Percentiles rank a stretch among this genome's conserved stretches.
These are phyloP conservation scores for Setipinna tenuifilis DNA, from an alignment of 2,797 vertebrate species.

Conservation along the genomic window DNA sequence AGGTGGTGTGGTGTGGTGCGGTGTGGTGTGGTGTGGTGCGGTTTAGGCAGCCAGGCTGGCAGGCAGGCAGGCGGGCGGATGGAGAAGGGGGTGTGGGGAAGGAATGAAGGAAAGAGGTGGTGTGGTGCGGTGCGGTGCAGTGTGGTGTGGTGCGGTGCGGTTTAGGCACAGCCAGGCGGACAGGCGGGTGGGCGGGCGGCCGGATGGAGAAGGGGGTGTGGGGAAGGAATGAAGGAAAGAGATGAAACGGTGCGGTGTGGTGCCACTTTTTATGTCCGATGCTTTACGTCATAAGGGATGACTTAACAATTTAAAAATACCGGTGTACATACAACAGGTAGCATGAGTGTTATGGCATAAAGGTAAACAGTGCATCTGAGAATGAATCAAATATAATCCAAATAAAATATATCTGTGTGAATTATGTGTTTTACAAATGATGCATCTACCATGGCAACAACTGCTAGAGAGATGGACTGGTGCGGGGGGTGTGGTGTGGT, in stretches of 20 bases:
- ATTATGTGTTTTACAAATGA: not conserved
- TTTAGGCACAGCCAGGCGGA: too few relatives aligned
- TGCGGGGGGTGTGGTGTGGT: too few relatives aligned
- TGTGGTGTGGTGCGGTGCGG: too few relatives aligned
- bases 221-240: too few relatives aligned
- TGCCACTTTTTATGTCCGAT: not conserved
- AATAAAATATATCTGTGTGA: not conserved
- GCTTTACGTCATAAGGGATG: not conserved
- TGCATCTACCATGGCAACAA: not conserved
- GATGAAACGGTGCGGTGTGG: too few relatives aligned
- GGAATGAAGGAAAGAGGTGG: constrained; percentile 36
- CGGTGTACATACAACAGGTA: not conserved
- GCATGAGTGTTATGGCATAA: not conserved
- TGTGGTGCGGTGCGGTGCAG: too few relatives aligned
- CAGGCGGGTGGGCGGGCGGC: too few relatives aligned
- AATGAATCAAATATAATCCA: not conserved
- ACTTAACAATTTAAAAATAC: not conserved
- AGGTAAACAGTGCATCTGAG: not conserved
- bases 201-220: too few relatives aligned
- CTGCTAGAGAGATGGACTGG: too few relatives aligned
- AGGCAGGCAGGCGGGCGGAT: too few relatives aligned
- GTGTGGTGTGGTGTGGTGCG: too few relatives aligned
- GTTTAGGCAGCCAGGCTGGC: constrained; percentile 9
- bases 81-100: constrained; percentile 38
- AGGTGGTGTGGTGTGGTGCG: too few relatives aligned